These are phyloP conservation scores for Glaucopsyche alexis DNA, from an alignment of 2,888 invertebrate genomes.

Conservation along the genomic window DNA sequence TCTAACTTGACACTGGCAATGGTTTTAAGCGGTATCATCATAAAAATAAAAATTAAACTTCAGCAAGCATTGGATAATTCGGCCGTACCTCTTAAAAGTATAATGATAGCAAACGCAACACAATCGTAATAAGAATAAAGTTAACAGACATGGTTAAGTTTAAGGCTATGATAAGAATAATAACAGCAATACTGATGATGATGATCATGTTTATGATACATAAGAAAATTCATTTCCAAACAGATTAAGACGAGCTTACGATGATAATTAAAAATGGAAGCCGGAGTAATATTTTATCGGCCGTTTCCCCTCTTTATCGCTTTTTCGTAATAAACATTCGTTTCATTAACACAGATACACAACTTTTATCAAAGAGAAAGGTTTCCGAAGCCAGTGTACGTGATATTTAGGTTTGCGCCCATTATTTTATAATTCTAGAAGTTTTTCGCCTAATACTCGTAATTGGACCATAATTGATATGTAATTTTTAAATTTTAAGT, in stretches of 20 bases:
- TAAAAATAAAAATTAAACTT: no score
- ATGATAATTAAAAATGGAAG: slow-evolving; percentile 15
- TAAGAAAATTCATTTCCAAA: slow-evolving; percentile 2
- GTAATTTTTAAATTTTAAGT: no score
- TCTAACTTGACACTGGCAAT: no score
- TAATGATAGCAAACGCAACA: no score
- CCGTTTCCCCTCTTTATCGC: slow-evolving; percentile 24
- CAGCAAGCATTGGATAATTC: no score
- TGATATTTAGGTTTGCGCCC: neutral
- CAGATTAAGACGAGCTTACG: slow-evolving; percentile 3
- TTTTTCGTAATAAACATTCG: slow-evolving; percentile 11
- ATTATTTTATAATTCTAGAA: neutral
- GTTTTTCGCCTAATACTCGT: neutral
- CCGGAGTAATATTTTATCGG: slow-evolving; percentile 1
- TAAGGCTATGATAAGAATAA: no score
- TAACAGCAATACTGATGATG: no score
- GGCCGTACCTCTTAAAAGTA: no score
- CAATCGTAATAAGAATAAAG: no score
- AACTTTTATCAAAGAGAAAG: neutral
- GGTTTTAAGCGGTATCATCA: no score
- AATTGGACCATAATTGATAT: no score
- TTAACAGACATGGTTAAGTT: no score
- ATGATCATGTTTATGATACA: neutral
- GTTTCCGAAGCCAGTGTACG: neutral
- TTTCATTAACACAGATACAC: neutral